Base-by-base conservation (phyloP, 2,113 vertebrate species). In the Sula dactylatra region DNA sequence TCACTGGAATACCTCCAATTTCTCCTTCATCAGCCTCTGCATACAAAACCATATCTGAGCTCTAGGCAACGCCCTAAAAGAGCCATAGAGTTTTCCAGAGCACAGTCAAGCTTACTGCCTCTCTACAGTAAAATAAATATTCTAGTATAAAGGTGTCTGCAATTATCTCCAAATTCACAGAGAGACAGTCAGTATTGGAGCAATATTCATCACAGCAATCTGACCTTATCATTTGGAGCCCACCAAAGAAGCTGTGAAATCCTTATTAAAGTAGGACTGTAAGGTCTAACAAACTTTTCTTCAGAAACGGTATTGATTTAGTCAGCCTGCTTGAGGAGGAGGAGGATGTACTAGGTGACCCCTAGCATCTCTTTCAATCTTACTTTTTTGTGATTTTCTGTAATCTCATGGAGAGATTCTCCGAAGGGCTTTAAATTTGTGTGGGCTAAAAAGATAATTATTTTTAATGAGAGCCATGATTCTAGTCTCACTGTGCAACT, bases 381-480 rank as follows among this genome's bases (percentile, higher is more conserved):
- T 32, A 32, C 34, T 64, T 82, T 49, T 76, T 47, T 67, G 10
- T 55, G 10, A 76, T 82, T 71, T 93, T 78, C 73, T 87, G 17
- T 54, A 52, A 64, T 11, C 52, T 81, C 45, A 49, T 13, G 24
- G 26, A 91, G 47, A 84, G 32, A 66, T 69, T 88, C 56, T 93
- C 52, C 0, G 0, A 79, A 88, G 61, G 38, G n/a, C 24, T 90
- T 91, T 85, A 55, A 29, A 74, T 64, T 15, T 72, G 4, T 61
- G 36, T 65, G 49, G 66, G 31, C 58, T 77, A 61, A 52, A 95
- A 94, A 72, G 69, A 71, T 36, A 86, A 88, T 85, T 93, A 90
- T 91, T 96, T 94, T 93, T 92, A 94, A 94, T 61, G 74, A 96
- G 31, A 85, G 19, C 40, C 31, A 59, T 27, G n/a, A 65, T 76